Conservation (phyloP, 53 echinoderm and acorn worm genomes). For the Hippasteria phrygiana region DNA sequence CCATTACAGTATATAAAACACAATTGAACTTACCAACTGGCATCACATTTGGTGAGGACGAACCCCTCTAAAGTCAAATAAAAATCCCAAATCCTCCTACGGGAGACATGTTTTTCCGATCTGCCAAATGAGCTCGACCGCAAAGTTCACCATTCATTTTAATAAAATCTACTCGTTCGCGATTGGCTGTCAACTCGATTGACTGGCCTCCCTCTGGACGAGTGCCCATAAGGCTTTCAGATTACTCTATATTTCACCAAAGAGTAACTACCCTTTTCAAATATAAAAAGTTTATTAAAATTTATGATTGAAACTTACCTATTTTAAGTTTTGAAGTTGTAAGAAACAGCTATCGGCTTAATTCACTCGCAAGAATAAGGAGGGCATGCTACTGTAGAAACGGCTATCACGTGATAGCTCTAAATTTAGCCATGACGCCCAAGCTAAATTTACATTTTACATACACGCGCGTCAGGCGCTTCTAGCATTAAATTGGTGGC, state of each 20-base stretch:
- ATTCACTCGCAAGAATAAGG: not conserved
- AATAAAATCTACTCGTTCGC: slow-evolving; percentile 46
- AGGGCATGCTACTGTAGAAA: not conserved
- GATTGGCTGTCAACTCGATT: not conserved
- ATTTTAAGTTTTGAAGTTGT: no score
- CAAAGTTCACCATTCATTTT: slow-evolving; percentile 65
- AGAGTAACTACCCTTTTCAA: no score
- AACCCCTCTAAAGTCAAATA: slow-evolving; percentile 38
- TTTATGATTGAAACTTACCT: no score
- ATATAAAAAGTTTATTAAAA: no score
- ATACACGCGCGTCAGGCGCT: no score
- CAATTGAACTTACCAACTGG: slow-evolving; percentile 32
- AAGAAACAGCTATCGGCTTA: not conserved
- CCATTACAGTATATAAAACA: not conserved
- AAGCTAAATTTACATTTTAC: slow-evolving; percentile 45
- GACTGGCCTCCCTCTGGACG: slow-evolving; percentile 32
- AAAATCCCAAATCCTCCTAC: slow-evolving; percentile 34
- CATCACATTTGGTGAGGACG: slow-evolving; percentile 34
- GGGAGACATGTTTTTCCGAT: slow-evolving; percentile 58
- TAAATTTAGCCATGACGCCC: slow-evolving; percentile 63
- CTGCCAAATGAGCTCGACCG: slow-evolving; percentile 61
- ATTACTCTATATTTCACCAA: not conserved
- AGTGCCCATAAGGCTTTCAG: not conserved
- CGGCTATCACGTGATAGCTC: slow-evolving; percentile 29
- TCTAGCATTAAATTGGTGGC: no score